Conservation (phyloP, 2,113 vertebrate genomes). For the Muscicapa adusta region DNA sequence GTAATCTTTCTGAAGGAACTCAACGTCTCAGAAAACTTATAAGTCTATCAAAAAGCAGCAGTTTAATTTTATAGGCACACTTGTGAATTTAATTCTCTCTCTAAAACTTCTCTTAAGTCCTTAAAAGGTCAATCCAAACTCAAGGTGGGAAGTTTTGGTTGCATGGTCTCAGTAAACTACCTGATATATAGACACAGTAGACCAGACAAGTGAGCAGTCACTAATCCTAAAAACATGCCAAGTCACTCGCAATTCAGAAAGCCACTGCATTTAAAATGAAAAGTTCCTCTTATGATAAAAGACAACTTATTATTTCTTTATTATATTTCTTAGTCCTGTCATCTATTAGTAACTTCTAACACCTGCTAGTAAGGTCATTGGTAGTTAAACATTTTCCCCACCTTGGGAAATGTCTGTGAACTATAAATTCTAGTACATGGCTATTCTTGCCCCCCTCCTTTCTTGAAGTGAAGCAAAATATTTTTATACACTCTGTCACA, state of each 20-base stretch:
- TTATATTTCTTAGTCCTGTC: neutral
- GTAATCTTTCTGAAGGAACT: slow-evolving; percentile 10
- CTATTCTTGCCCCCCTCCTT: fast-evolving
- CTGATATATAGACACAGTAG: neutral
- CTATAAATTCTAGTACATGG: neutral
- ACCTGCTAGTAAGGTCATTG: neutral
- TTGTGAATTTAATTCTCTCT: slow-evolving; percentile 6
- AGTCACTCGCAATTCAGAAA: neutral
- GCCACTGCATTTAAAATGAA: neutral
- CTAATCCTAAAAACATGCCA: neutral
- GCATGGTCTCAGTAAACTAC: neutral
- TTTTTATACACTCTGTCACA: neutral
- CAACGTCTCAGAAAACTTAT: neutral
- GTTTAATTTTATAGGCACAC: neutral
- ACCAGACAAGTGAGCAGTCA: neutral
- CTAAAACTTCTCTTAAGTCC: neutral
- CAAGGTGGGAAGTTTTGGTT: neutral
- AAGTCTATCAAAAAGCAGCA: neutral
- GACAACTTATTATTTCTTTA: neutral
- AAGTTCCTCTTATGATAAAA: neutral
- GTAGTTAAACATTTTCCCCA: neutral
- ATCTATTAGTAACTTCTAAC: neutral
- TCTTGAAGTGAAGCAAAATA: neutral
- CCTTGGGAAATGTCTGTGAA: neutral
- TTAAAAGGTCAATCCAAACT: neutral